Percentiles rank a stretch among this genome's conserved stretches.
phyloP scores from a whole-genome alignment of 2,888 invertebrate genomes.

The Netelia melanura region DNA sequence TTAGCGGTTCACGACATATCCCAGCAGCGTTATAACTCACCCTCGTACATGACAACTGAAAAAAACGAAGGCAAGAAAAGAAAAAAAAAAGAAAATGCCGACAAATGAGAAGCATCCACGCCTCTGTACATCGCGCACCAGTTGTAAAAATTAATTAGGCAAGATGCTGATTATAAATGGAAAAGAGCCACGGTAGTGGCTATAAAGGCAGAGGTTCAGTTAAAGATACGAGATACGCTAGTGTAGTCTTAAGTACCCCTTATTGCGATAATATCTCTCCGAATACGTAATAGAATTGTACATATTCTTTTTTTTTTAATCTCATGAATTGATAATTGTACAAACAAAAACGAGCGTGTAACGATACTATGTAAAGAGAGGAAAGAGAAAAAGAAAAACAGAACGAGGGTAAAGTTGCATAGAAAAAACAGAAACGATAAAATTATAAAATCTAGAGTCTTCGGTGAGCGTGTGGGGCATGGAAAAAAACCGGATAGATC shows the following conservation, averaged over 20 bases:
- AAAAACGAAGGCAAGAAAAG: constrained; percentile 18
- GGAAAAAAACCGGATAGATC: constrained; percentile 34
- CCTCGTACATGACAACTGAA: neutral
- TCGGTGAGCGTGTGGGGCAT: neutral
- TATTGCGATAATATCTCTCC: constrained; percentile 16
- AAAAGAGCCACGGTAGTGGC: constrained; percentile 2
- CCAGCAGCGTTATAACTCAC: constrained; percentile 47
- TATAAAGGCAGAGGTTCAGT: neutral
- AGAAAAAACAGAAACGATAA: constrained; percentile 18
- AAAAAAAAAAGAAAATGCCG: constrained; percentile 45
- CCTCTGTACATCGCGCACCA: constrained; percentile 50
- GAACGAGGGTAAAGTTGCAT: neutral
- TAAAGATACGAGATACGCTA: neutral
- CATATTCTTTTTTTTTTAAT: neutral
- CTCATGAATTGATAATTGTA: constrained; percentile 3
- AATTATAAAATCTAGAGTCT: constrained; percentile 62
- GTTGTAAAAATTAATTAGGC: constrained; percentile 66
- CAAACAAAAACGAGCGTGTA: neutral
- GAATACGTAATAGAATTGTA: constrained; percentile 25
- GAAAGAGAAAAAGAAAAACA: constrained; percentile 12
- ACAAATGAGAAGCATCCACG: constrained; percentile 63
- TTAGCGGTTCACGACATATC: constrained; percentile 51
- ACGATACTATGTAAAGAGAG: constrained; percentile 12
- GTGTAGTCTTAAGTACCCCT: neutral
- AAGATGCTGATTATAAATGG: constrained; percentile 49